phyloP scores from a whole-genome alignment of 2,888 invertebrate species.

The Tyria jacobaeae region DNA sequence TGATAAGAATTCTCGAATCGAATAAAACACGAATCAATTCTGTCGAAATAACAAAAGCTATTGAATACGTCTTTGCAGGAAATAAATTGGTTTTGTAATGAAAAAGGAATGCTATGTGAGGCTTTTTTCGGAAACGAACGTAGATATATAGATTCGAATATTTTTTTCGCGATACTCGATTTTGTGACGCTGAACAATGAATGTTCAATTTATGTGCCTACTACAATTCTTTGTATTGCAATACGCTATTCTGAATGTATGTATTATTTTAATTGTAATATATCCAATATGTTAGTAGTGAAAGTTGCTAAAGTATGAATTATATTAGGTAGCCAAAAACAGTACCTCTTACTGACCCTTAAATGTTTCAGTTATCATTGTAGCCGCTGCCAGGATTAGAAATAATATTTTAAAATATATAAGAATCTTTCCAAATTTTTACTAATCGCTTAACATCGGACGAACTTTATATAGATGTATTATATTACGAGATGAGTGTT shows the following conservation, averaged over 20 bases:
- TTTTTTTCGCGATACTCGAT: slow-evolving; percentile 12
- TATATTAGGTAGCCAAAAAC: too few species aligned
- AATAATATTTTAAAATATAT: too few species aligned
- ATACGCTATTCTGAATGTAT: neutral
- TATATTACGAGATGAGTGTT: neutral
- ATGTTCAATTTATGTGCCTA: slow-evolving; percentile 13
- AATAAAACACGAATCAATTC: slow-evolving; percentile 66
- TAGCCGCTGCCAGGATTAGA: too few species aligned
- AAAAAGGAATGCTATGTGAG: slow-evolving; percentile 41
- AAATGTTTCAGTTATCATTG: too few species aligned
- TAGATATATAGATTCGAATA: slow-evolving; percentile 27
- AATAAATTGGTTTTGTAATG: slow-evolving; percentile 61
- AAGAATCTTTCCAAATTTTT: too few species aligned
- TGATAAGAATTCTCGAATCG: slow-evolving; percentile 73
- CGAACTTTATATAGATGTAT: neutral
- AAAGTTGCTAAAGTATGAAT: neutral
- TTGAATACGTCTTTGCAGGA: slow-evolving; percentile 62
- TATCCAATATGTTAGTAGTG: neutral
- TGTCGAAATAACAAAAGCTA: slow-evolving; percentile 60
- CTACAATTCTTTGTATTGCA: slow-evolving; percentile 9
- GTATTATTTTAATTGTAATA: neutral
- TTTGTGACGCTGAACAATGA: slow-evolving; percentile 19
- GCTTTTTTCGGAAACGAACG: slow-evolving; percentile 32
- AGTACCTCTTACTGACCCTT: too few species aligned
- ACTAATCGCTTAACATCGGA: too few species aligned